Conservation (phyloP, 53 echinoderm and acorn worm species). For the Holothuria scabra region DNA sequence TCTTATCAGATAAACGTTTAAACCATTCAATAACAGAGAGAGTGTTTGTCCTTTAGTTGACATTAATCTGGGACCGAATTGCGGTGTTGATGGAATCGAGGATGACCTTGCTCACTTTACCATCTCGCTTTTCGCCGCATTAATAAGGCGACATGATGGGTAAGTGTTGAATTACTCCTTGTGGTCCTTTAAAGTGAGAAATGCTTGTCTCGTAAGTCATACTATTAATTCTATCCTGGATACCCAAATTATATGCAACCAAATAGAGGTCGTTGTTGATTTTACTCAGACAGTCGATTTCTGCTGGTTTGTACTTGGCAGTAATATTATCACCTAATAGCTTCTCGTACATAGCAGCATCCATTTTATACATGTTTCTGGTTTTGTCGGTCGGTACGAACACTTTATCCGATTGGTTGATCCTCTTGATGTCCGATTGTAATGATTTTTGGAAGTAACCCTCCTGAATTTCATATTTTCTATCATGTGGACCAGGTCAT, state of each 20-base stretch:
- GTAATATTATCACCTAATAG: conserved; percentile 33
- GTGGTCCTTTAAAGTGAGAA: not conserved
- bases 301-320: conserved; percentile 25
- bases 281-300: not conserved
- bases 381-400: conserved; percentile 36
- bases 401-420: conserved; percentile 40
- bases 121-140: conserved; percentile 53
- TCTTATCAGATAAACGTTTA: no score
- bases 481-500: conserved; percentile 9
- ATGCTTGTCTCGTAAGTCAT: conserved; percentile 23
- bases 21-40: no score
- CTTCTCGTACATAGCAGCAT: conserved; percentile 26
- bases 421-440: no score
- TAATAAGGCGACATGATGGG: conserved; percentile 41
- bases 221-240: conserved; percentile 40
- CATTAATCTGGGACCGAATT: no score
- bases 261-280: not conserved
- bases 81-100: no score
- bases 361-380: conserved; percentile 19
- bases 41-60: not conserved
- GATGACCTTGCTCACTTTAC: conserved; percentile 41
- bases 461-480: not conserved
- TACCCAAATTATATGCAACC: conserved; percentile 31
- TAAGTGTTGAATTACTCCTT: no score
- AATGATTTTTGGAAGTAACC: no score